Base-by-base conservation (phyloP, 2,113 vertebrate genomes). In the Pygoscelis antarcticus region DNA sequence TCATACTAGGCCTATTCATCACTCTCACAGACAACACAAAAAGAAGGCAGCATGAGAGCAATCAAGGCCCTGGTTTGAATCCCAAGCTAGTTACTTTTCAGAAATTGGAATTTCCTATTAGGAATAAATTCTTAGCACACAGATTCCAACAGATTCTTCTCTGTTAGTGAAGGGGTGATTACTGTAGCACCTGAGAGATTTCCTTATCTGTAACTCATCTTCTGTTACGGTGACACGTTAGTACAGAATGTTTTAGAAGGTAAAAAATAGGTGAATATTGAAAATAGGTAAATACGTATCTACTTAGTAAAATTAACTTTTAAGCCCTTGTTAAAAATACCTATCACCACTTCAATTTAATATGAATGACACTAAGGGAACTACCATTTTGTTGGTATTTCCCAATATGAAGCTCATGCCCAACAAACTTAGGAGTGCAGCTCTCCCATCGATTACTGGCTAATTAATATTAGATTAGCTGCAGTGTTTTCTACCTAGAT, bases 1-100 rank as follows among this genome's bases (percentile, higher is more conserved):
- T 90, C 91, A 85, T 26, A 66, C 54, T 36, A 71, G 71, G 84
- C 49, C 84, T 86, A 93, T 94, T 96, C 91, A 94, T 97, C 95
- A 96, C 80, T 58, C 58, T 89, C 70, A 51, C 55, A 89, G 91
- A 84, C 83, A 94, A 81, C 49, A 95, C 65, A 87, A 87, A 87
- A 87, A 86, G 86, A 30, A 55, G 17, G 89, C 83, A 87, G 23
- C 29, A 68, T 6, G 38, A 90, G 88, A 88, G 76, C 65, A 93
- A 58, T 86, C 83, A 62, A 30, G 7, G 79, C n/a, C 42, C 71
- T 90, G 51, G 46, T 90, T 77, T 86, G 95, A 94, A 92, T 74
- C 58, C 18, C 75, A 86, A 77, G 66, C 58, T 32, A 64, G 69
- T 27, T 65, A 32, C 10, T 74, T 68, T 38, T 58, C 42, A 85